These are phyloP conservation scores for Sialis lutaria DNA, from an alignment of 2,888 invertebrate species.

Conservation along the genomic window DNA sequence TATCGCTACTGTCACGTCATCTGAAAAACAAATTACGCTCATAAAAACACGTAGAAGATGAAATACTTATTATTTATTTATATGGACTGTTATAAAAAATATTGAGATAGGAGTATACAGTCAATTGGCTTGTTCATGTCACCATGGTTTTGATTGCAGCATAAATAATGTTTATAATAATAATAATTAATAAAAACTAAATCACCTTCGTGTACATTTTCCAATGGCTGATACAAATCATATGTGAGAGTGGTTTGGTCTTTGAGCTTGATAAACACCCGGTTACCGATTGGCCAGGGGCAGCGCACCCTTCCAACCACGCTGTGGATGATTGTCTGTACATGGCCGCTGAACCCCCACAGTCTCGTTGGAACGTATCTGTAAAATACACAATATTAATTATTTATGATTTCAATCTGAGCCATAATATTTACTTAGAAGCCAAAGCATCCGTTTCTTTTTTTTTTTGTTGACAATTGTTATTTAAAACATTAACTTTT, in stretches of 20 bases:
- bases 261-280: conserved; percentile 53
- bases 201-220: conserved; percentile 50
- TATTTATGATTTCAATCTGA: too few relatives aligned
- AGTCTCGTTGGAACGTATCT: conserved; percentile 78
- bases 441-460: too few relatives aligned
- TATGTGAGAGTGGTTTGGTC: conserved; percentile 86
- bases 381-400: conserved; percentile 19
- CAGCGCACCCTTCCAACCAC: conserved; percentile 72
- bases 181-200: conserved; percentile 5
- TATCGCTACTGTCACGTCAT: conserved; percentile 74
- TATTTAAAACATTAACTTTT: too few relatives aligned
- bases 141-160: neutral
- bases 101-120: neutral
- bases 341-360: conserved; percentile 93
- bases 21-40: conserved; percentile 28
- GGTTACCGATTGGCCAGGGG: conserved; percentile 74
- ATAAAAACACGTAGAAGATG: too few relatives aligned
- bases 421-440: too few relatives aligned
- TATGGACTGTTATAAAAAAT: neutral
- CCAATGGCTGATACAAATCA: conserved; percentile 75
- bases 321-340: conserved; percentile 85
- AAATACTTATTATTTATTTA: too few relatives aligned
- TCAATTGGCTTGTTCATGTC: neutral
- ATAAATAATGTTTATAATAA: neutral
- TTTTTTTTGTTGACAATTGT: too few relatives aligned